These are phyloP conservation scores for Troides aeacus DNA, from an alignment of 2,888 invertebrate species.

Conservation along the genomic window DNA sequence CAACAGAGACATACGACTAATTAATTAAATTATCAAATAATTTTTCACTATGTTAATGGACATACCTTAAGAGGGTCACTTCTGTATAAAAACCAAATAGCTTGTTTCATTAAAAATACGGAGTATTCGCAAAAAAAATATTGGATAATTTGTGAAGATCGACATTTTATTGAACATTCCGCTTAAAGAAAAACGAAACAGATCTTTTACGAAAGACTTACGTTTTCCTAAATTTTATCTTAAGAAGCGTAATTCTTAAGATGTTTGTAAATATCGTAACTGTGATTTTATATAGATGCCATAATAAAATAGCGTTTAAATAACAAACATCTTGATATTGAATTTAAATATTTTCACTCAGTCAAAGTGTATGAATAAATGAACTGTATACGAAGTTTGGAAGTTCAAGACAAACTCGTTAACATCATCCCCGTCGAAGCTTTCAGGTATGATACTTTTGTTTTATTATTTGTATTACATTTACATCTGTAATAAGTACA, in stretches of 20 bases:
- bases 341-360: conserved; percentile 16
- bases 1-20: too few species aligned
- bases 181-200: background rate
- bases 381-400: conserved; percentile 16
- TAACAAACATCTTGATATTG: background rate
- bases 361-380: conserved; percentile 7
- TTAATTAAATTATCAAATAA: too few species aligned
- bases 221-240: background rate
- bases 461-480: background rate
- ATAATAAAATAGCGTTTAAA: background rate
- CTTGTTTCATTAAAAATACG: background rate
- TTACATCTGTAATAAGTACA: background rate
- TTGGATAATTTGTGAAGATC: background rate
- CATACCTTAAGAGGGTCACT: background rate
- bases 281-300: background rate
- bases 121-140: background rate
- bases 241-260: background rate
- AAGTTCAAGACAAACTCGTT: conserved; percentile 4
- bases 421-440: conserved; percentile 1
- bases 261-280: background rate
- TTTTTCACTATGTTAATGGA: too few species aligned
- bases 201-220: background rate
- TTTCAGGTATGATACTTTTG: background rate
- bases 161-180: background rate
- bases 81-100: background rate